These are phyloP conservation scores for Muntiacus muntjak DNA, from an alignment of 2,113 vertebrate species.

Conservation along the genomic window DNA sequence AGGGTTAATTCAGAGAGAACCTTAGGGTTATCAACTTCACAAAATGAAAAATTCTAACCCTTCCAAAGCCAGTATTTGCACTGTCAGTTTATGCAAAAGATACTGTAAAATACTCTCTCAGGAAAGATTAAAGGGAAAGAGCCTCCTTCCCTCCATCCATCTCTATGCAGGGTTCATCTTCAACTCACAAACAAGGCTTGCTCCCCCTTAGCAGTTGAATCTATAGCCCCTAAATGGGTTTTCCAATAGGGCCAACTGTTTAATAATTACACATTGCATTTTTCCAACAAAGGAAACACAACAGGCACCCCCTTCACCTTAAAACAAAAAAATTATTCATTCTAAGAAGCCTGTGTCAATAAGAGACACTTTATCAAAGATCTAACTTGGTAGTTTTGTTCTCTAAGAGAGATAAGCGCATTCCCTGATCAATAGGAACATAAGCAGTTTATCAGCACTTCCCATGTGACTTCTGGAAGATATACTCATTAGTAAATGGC, in stretches of 20 bases:
- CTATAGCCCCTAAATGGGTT: slow-evolving; percentile 54
- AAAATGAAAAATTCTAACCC: not conserved
- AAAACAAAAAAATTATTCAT: slow-evolving; percentile 78
- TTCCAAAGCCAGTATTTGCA: not conserved
- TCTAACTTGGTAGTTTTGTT: slow-evolving; percentile 76
- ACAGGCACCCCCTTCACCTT: slow-evolving; percentile 55
- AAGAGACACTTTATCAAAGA: slow-evolving; percentile 79
- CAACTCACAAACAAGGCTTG: slow-evolving; percentile 35
- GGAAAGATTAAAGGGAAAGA: not conserved
- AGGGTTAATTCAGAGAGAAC: not conserved
- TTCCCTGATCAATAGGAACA: slow-evolving; percentile 69
- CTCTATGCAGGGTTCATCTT: not conserved
- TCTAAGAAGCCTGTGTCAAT: slow-evolving; percentile 80
- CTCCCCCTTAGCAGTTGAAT: slow-evolving; percentile 14
- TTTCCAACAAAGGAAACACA: slow-evolving; percentile 75
- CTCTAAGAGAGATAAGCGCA: slow-evolving; percentile 73
- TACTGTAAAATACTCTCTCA: not conserved
- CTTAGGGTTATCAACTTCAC: not conserved
- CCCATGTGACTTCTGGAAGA: slow-evolving; percentile 62
- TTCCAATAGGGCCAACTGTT: slow-evolving; percentile 67
- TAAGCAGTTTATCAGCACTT: slow-evolving; percentile 71
- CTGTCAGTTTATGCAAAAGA: not conserved
- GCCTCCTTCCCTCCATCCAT: no score
- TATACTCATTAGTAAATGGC: slow-evolving; percentile 46
- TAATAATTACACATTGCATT: slow-evolving; percentile 76